A percentile compares a stretch with the other conserved stretches of the same genome.
These are phyloP conservation scores for Syrista parreyssii DNA, from an alignment of 2,888 invertebrate species.

Conservation along the genomic window DNA sequence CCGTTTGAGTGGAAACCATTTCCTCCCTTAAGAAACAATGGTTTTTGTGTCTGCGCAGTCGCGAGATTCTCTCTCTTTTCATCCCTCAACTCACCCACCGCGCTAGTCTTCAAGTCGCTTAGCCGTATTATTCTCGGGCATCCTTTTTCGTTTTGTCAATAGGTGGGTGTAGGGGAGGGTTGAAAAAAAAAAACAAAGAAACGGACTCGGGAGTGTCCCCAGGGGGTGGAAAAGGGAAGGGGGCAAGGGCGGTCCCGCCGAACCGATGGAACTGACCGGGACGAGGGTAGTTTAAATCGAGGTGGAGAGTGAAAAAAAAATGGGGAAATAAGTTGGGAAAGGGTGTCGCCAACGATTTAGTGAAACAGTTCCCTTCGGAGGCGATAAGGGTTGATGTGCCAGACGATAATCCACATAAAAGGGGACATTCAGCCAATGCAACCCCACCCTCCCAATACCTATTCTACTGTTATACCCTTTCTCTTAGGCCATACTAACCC, in stretches of 20 bases:
- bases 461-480: conserved; percentile 23
- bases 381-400: conserved; percentile 53
- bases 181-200: neutral
- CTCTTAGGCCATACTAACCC: conserved; percentile 5
- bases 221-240: conserved; percentile 27
- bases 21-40: conserved; percentile 26
- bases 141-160: neutral
- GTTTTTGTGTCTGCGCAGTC: neutral
- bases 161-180: neutral
- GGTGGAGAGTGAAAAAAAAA: conserved; percentile 38
- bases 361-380: conserved; percentile 56
- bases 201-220: neutral
- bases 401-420: conserved; percentile 23
- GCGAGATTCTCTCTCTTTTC: neutral
- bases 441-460: conserved; percentile 24
- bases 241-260: conserved; percentile 9
- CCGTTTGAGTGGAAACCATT: conserved; percentile 34
- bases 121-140: neutral
- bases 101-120: neutral
- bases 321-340: conserved; percentile 23
- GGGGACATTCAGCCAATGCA: conserved; percentile 5
- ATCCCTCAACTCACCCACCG: neutral
- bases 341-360: conserved; percentile 59
- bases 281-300: conserved; percentile 48
- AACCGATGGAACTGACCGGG: neutral